Percentiles rank a stretch among this genome's conserved stretches.
Conservation (phyloP, 2,113 vertebrate species). For the Tyto alba region DNA sequence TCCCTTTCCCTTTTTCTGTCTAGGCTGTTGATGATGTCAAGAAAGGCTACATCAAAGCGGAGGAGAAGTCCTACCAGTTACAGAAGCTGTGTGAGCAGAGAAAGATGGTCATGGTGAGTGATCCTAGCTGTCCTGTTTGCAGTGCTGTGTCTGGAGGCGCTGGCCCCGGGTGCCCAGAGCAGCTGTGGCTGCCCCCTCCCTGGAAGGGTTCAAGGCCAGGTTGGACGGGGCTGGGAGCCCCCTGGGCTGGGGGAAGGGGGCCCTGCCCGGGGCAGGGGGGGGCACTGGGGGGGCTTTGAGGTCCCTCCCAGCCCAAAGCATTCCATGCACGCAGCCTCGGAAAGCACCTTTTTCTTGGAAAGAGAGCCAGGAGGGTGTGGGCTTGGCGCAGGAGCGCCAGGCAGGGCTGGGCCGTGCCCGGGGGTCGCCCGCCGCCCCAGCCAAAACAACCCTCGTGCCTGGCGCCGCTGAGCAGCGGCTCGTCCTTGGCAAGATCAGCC, state of each 20-base stretch:
- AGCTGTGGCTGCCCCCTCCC: too few species aligned
- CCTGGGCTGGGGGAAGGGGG: too few species aligned
- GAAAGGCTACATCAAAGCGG: slow-evolving; percentile 95
- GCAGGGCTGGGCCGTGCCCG: neutral
- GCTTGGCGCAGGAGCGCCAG: neutral
- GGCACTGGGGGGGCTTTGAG: neutral
- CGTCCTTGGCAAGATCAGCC: neutral
- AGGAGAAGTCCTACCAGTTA: slow-evolving; percentile 95
- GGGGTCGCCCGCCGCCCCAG: neutral
- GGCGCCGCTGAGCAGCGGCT: too few species aligned
- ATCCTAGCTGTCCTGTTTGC: neutral
- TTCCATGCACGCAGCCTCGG: fast-evolving
- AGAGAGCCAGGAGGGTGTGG: neutral
- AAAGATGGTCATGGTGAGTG: slow-evolving; percentile 93
- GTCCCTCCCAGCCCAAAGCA: neutral
- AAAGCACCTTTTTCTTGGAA: neutral
- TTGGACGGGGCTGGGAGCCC: too few species aligned
- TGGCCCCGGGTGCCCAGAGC: neutral
- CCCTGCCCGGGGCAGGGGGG: too few species aligned
- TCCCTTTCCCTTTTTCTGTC: neutral
- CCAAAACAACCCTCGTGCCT: neutral
- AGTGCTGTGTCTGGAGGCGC: neutral
- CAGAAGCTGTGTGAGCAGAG: slow-evolving; percentile 95
- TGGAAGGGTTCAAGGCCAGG: too few species aligned
- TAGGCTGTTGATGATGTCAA: slow-evolving; percentile 95